phyloP scores from a whole-genome alignment of 1,140 invertebrate genomes.

The Pogonus chalceus region DNA sequence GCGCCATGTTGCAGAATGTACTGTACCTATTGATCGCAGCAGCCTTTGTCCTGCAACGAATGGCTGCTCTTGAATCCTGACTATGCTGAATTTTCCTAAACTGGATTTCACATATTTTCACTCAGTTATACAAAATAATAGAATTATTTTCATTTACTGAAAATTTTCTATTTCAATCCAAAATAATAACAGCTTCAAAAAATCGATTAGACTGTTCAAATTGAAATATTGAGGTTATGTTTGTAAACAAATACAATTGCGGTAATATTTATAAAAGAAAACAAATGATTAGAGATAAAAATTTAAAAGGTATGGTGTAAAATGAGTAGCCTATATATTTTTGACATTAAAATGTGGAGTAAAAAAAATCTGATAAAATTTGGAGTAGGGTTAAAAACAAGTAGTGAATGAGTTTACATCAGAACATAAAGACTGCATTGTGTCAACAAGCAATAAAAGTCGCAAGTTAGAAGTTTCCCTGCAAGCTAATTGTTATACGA shows the following conservation, averaged over 20 bases:
- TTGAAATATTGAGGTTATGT: no score
- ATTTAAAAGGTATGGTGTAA: no score
- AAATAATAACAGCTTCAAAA: not conserved
- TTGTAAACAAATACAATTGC: no score
- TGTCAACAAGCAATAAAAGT: not conserved
- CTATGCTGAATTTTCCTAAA: not conserved
- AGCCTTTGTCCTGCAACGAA: not conserved
- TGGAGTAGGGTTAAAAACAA: not conserved
- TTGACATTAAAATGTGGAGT: no score
- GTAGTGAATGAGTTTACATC: not conserved
- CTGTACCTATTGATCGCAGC: slow-evolving; percentile 3
- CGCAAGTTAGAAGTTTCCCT: not conserved
- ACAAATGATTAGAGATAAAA: no score
- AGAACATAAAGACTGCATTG: not conserved
- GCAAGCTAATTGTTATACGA: not conserved
- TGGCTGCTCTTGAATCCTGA: not conserved
- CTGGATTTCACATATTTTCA: no score
- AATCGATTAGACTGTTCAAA: not conserved
- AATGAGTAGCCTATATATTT: no score
- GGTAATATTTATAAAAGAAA: no score
- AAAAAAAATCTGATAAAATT: no score
- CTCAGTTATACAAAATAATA: no score
- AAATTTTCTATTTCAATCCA: not conserved
- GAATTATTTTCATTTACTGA: not conserved
- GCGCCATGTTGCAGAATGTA: slow-evolving; percentile 1